A percentile compares a stretch with the other conserved stretches of the same genome.
These are phyloP conservation scores for Euplagia quadripunctaria DNA, from an alignment of 2,888 invertebrate genomes.

Conservation along the genomic window DNA sequence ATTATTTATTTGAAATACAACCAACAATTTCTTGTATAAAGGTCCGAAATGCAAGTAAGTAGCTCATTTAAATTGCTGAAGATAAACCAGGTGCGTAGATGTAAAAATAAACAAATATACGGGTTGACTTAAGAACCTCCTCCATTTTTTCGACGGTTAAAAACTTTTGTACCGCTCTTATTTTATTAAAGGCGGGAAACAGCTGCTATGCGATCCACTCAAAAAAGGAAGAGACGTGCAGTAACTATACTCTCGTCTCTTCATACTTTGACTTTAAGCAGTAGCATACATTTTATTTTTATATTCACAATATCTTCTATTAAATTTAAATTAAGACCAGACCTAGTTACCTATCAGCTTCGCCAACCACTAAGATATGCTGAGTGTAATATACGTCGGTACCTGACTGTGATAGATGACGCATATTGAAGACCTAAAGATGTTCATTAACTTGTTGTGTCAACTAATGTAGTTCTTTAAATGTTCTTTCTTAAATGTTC, in stretches of 20 bases:
- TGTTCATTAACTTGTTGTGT: conserved; percentile 11
- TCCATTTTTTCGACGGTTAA: too few relatives aligned
- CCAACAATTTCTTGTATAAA: neutral
- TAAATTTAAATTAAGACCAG: neutral
- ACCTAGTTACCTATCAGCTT: neutral
- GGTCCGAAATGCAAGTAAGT: neutral
- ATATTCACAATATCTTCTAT: neutral
- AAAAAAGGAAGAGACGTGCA: neutral
- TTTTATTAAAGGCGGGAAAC: neutral
- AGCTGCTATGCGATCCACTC: neutral
- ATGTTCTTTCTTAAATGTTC: too few relatives aligned
- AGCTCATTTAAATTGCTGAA: neutral
- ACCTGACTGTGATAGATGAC: too few relatives aligned
- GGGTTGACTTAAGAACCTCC: too few relatives aligned
- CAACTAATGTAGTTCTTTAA: too few relatives aligned
- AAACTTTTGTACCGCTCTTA: neutral
- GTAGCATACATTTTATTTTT: neutral
- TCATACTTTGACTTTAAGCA: neutral
- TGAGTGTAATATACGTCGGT: neutral
- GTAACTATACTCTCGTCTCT: neutral
- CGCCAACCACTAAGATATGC: neutral
- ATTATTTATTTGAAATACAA: neutral
- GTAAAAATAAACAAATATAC: too few relatives aligned
- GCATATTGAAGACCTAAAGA: too few relatives aligned
- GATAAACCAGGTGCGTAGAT: neutral